Evolutionary conservation across 2,113 vertebrate species (phyloP).

Genomic region (Laticauda laticaudata): DNA sequence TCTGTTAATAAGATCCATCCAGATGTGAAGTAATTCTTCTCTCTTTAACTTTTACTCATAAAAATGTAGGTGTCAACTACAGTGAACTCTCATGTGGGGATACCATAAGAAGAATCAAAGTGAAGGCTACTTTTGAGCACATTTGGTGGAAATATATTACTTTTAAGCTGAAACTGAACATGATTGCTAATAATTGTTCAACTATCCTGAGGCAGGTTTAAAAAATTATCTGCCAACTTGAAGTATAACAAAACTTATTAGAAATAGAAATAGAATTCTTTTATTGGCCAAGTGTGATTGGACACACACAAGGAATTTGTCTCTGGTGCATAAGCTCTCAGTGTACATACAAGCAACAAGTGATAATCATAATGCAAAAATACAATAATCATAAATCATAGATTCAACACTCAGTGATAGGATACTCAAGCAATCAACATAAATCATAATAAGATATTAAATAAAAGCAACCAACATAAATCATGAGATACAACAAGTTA

Average conservation of each 20-base stretch:
- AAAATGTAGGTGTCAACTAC: neutral
- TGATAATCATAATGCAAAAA: neutral
- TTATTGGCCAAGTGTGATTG: neutral
- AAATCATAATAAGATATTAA: neutral
- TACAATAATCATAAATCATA: neutral
- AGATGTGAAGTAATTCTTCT: neutral
- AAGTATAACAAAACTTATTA: neutral
- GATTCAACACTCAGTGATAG: neutral
- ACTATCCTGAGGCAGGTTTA: neutral
- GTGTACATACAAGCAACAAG: neutral
- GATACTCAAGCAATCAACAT: neutral
- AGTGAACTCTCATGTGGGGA: neutral
- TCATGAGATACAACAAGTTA: neutral
- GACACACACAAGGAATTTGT: neutral
- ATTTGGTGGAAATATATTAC: neutral
- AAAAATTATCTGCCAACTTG: neutral
- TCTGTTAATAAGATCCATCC: neutral
- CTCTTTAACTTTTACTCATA: neutral
- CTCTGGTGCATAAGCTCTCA: neutral
- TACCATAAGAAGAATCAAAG: neutral
- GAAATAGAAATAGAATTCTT: neutral
- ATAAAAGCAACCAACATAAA: neutral
- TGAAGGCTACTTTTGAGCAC: neutral
- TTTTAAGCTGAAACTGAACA: neutral
- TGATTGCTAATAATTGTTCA: neutral